Percentiles rank a stretch among this genome's conserved stretches.
Evolutionary conservation across 2,113 vertebrate species (phyloP).

Genomic region (Dendrocopos noguchii): DNA sequence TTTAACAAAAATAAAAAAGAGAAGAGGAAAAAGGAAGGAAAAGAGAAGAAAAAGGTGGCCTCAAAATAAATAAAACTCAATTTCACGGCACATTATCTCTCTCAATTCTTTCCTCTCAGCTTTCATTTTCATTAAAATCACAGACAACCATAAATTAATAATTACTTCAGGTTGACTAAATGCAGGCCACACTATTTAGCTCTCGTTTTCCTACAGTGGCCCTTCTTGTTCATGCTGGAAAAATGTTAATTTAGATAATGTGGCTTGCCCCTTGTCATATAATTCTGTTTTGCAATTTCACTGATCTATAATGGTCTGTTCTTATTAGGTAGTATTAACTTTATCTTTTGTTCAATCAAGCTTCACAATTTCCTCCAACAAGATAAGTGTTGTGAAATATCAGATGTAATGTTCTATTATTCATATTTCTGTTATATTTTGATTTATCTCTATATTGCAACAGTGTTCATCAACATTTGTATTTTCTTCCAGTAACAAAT

Average conservation of each 20-base stretch:
- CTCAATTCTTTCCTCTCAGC: conserved; percentile 97
- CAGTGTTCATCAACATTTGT: conserved; percentile 52
- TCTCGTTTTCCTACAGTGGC: conserved; percentile 86
- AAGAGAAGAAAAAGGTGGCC: conserved; percentile 92
- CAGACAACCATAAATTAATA: conserved; percentile 99
- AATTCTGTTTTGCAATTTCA: conserved; percentile 93
- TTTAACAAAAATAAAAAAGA: conserved; percentile 55
- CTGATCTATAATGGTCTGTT: conserved; percentile 98
- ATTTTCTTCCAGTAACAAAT: conserved; percentile 49
- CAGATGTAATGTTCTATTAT: conserved; percentile 69
- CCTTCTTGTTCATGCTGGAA: conserved; percentile 95
- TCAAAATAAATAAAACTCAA: conserved; percentile 99
- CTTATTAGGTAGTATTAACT: conserved; percentile 97
- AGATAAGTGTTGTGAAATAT: conserved; percentile 76
- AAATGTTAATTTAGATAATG: conserved; percentile 99
- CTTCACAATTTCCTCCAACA: conserved; percentile 81
- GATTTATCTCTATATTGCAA: conserved; percentile 48
- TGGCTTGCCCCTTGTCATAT: conserved; percentile 93
- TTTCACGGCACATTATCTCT: conserved; percentile 99
- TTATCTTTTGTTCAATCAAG: conserved; percentile 93
- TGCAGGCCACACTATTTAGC: conserved; percentile 88
- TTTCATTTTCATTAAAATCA: conserved; percentile 99
- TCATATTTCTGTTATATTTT: conserved; percentile 63
- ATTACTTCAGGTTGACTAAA: conserved; percentile 99
- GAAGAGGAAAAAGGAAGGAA: conserved; percentile 26